These are phyloP conservation scores for Lepisosteus osseus DNA, from an alignment of 2,113 vertebrate species.

Conservation along the genomic window DNA sequence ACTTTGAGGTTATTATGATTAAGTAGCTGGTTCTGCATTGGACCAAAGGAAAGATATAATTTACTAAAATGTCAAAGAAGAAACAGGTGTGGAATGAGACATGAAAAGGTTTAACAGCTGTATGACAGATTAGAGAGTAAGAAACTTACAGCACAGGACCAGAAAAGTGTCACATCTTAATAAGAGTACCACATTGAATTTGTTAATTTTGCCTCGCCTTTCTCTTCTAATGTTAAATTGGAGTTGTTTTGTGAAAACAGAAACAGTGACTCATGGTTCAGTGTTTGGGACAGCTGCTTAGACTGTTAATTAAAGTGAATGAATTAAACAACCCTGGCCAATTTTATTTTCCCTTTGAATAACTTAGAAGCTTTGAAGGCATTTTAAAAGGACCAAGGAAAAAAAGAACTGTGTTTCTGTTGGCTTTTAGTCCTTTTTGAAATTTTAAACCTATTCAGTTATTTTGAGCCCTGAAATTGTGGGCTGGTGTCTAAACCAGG, in stretches of 20 bases:
- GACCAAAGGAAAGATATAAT: slow-evolving; percentile 55
- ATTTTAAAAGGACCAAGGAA: slow-evolving; percentile 27
- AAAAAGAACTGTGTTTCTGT: slow-evolving; percentile 53
- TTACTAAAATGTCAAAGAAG: slow-evolving; percentile 27
- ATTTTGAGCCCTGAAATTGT: background rate
- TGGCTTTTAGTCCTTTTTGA: slow-evolving; percentile 28
- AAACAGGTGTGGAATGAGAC: slow-evolving; percentile 14
- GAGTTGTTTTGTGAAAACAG: slow-evolving; percentile 56
- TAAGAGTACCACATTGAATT: slow-evolving; percentile 59
- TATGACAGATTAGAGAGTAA: background rate
- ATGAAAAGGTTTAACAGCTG: slow-evolving; percentile 11
- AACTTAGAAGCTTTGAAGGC: slow-evolving; percentile 60
- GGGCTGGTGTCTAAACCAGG: slow-evolving; percentile 1
- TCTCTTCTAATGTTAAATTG: slow-evolving; percentile 61
- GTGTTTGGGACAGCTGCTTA: slow-evolving; percentile 49
- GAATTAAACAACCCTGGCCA: slow-evolving; percentile 54
- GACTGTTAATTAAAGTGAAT: slow-evolving; percentile 66
- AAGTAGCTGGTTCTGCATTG: background rate
- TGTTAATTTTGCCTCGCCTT: slow-evolving; percentile 36
- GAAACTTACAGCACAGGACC: background rate
- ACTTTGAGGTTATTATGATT: background rate
- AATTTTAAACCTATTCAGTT: slow-evolving; percentile 13
- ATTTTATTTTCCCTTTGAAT: slow-evolving; percentile 59
- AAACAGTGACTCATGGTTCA: slow-evolving; percentile 67
- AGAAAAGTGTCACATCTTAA: slow-evolving; percentile 10